Evolutionary conservation across 2,888 invertebrate species (phyloP).

Genomic region (Cheilosia scutellata): DNA sequence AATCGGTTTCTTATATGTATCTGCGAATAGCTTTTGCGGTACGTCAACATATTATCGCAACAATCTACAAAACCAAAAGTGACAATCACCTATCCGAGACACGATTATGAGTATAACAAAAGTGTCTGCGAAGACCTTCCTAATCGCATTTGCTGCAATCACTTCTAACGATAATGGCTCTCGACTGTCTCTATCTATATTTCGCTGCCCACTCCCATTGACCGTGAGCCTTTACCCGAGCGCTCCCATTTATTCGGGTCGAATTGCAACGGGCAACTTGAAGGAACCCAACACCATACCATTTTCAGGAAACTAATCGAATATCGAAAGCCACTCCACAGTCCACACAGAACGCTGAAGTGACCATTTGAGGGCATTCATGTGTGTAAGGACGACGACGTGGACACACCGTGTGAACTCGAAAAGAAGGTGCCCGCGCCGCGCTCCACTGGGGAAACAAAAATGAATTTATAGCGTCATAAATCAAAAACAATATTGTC

Average conservation of each 20-base stretch:
- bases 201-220: constrained; percentile 27
- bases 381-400: constrained; percentile 43
- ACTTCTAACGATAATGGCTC: constrained; percentile 67
- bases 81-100: constrained; percentile 15
- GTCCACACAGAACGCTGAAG: constrained; percentile 36
- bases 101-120: constrained; percentile 40
- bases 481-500: constrained; percentile 83
- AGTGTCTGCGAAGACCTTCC: constrained; percentile 37
- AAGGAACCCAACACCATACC: constrained; percentile 59
- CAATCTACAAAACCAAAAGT: not conserved
- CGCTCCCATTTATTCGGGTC: constrained; percentile 62
- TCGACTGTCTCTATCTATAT: constrained; percentile 42
- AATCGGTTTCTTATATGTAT: not conserved
- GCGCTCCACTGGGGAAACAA: constrained; percentile 77
- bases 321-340: constrained; percentile 71
- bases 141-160: constrained; percentile 69
- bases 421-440: constrained; percentile 31
- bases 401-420: constrained; percentile 63
- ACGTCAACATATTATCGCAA: not conserved
- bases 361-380: constrained; percentile 69
- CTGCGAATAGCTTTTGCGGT: not conserved
- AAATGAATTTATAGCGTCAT: constrained; percentile 82
- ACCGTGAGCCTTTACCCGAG: constrained; percentile 48
- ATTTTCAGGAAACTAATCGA: constrained; percentile 65
- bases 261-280: constrained; percentile 58